Conservation (phyloP, 2,113 vertebrate genomes). For the Anser brachyrhynchus region DNA sequence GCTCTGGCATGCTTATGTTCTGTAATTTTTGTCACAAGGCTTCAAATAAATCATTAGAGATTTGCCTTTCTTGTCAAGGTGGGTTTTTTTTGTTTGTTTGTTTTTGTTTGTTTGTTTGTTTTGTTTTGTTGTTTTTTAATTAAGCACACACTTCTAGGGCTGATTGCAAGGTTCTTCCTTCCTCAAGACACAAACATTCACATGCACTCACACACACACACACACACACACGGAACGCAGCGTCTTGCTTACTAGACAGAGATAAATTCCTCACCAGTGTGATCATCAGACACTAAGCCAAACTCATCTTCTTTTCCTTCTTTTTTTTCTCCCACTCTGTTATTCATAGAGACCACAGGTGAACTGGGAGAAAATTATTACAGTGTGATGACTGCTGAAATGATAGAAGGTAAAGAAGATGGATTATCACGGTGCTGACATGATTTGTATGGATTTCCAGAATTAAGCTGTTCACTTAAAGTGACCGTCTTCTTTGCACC, state of each 20-base stretch:
- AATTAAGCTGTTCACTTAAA: slow-evolving; percentile 84
- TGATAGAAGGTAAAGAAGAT: slow-evolving; percentile 82
- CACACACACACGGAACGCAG: neutral
- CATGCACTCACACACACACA: accelerated
- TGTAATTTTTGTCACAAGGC: slow-evolving; percentile 43
- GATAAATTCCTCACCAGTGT: slow-evolving; percentile 67
- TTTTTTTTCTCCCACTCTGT: slow-evolving; percentile 26
- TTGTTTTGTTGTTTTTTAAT: slow-evolving; percentile 39
- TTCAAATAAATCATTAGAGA: slow-evolving; percentile 65
- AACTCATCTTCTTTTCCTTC: slow-evolving; percentile 67
- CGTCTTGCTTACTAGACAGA: slow-evolving; percentile 68
- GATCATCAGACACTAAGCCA: slow-evolving; percentile 69
- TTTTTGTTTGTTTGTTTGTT: no score
- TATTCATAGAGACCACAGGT: slow-evolving; percentile 82
- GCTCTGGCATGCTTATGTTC: slow-evolving; percentile 4
- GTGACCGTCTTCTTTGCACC: slow-evolving; percentile 78
- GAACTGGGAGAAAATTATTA: slow-evolving; percentile 79
- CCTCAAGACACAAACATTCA: neutral
- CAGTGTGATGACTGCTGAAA: slow-evolving; percentile 80
- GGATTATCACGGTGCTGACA: slow-evolving; percentile 79
- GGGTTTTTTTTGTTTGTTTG: no score
- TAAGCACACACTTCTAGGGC: neutral
- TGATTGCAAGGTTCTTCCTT: neutral
- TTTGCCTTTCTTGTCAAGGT: slow-evolving; percentile 38
- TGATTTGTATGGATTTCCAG: slow-evolving; percentile 84